Conservation (phyloP, 64 coral and sea anemone genomes). For the Trachythela sp. region DNA sequence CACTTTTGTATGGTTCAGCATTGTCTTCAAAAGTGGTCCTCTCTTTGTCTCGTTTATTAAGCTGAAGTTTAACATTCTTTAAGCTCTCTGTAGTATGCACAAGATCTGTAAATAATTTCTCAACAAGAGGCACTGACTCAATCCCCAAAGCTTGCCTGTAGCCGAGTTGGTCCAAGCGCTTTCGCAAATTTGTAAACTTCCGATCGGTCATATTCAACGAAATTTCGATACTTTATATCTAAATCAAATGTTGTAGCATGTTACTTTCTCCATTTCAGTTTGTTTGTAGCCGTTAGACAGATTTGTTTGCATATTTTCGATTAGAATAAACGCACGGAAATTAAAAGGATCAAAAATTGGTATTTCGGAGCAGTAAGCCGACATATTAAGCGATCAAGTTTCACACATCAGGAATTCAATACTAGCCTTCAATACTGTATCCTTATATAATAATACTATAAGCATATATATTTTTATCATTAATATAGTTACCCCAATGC, state of each 20-base stretch:
- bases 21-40: slow-evolving; percentile 79
- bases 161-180: slow-evolving; percentile 94
- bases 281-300: neutral
- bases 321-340: no score
- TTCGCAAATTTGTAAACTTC: slow-evolving; percentile 95
- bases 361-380: no score
- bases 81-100: slow-evolving; percentile 99
- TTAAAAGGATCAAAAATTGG: no score
- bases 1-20: slow-evolving; percentile 93
- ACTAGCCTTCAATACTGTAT: no score
- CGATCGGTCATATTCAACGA: slow-evolving; percentile 69
- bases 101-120: slow-evolving; percentile 95
- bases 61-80: slow-evolving; percentile 93
- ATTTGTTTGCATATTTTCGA: neutral
- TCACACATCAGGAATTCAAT: no score
- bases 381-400: no score
- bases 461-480: no score
- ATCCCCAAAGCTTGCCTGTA: slow-evolving; percentile 96
- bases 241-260: neutral
- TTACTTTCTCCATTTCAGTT: neutral
- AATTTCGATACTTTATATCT: neutral
- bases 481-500: no score
- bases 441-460: no score
- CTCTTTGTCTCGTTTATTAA: slow-evolving; percentile 62
- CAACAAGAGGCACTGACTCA: slow-evolving; percentile 94